Conservation (phyloP, 2,888 invertebrate species). For the Adelognathus sp. region DNA sequence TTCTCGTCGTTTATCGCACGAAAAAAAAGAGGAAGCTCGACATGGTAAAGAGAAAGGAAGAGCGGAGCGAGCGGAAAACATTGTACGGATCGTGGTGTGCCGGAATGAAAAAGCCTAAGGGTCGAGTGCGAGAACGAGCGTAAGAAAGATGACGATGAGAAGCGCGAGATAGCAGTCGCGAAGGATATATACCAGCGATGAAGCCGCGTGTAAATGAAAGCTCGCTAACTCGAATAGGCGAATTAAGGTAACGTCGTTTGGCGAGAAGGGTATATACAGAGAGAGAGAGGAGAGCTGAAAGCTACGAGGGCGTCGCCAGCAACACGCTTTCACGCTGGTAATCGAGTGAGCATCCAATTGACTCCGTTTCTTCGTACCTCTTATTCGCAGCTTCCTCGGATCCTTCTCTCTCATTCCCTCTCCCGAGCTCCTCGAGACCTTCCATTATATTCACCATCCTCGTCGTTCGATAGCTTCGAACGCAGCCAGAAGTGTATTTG, state of each 20-base stretch:
- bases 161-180: neutral
- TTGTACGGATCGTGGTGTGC: neutral
- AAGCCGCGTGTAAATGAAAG: slow-evolving; percentile 56
- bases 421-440: neutral
- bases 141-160: slow-evolving; percentile 1
- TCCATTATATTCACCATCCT: slow-evolving; percentile 41
- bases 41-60: neutral
- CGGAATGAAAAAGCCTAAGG: neutral
- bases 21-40: neutral
- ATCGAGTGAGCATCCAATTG: slow-evolving; percentile 62
- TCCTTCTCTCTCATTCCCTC: slow-evolving; percentile 11
- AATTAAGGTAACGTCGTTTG: slow-evolving; percentile 59
- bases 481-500: neutral
- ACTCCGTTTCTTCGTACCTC: slow-evolving; percentile 53
- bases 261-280: slow-evolving; percentile 54
- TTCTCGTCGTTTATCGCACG: neutral
- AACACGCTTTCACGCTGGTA: slow-evolving; percentile 54
- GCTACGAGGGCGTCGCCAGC: slow-evolving; percentile 27
- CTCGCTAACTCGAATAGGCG: slow-evolving; percentile 58
- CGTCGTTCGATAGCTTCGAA: slow-evolving; percentile 18
- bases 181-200: slow-evolving; percentile 1
- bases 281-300: slow-evolving; percentile 25
- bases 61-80: slow-evolving; percentile 2
- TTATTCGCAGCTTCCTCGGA: too few relatives aligned
- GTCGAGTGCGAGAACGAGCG: neutral